A percentile compares a stretch with the other conserved stretches of the same genome.
Conservation (phyloP, 2,888 invertebrate species). For the Laspeyria flexula region DNA sequence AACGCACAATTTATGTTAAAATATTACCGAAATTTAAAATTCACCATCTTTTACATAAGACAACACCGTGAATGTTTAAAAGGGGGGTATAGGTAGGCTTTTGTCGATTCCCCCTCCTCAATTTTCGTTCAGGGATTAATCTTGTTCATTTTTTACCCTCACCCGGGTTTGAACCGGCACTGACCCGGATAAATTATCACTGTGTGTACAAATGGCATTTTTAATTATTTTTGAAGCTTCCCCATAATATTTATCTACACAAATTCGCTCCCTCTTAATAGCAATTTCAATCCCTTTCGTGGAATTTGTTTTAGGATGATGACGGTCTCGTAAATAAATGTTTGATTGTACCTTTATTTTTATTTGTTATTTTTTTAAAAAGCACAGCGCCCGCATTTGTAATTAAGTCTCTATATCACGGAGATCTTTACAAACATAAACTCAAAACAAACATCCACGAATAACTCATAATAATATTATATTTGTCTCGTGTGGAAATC, state of each 20-base stretch:
- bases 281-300: no score
- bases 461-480: no score
- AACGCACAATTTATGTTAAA: no score
- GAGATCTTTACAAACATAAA: no score
- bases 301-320: no score
- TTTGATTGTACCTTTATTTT: no score
- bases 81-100: conserved; percentile 13
- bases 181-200: conserved; percentile 50
- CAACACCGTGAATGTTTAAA: conserved; percentile 24
- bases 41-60: conserved; percentile 13
- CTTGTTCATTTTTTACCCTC: conserved; percentile 44
- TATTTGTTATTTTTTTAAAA: no score
- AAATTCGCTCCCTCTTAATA: neutral
- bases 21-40: conserved; percentile 1
- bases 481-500: no score
- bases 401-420: no score
- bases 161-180: conserved; percentile 30
- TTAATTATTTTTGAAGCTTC: conserved; percentile 54
- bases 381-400: no score
- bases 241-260: neutral
- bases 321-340: no score
- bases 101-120: conserved; percentile 40
- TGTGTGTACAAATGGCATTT: conserved; percentile 39
- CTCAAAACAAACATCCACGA: no score
- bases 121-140: conserved; percentile 48